These are phyloP conservation scores for Pyrrhia umbra DNA, from an alignment of 2,888 invertebrate genomes.

Conservation along the genomic window DNA sequence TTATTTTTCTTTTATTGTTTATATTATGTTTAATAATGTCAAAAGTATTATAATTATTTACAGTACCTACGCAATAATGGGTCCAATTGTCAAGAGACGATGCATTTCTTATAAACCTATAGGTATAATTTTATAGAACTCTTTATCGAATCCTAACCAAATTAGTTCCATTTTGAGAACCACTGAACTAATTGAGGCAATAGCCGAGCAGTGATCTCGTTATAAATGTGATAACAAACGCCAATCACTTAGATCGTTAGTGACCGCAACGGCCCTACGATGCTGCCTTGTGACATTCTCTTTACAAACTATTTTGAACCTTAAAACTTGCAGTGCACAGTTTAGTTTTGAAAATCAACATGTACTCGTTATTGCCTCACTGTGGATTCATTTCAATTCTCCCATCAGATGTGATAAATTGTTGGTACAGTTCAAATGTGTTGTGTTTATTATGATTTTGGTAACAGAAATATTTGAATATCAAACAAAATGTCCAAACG, in stretches of 20 bases:
- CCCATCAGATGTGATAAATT: slow-evolving; percentile 43
- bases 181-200: slow-evolving; percentile 49
- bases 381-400: slow-evolving; percentile 39
- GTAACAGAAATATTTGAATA: background rate
- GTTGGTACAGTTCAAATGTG: slow-evolving; percentile 21
- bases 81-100: too few species aligned
- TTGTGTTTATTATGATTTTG: slow-evolving; percentile 7
- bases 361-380: slow-evolving; percentile 26
- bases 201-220: slow-evolving; percentile 52
- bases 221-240: slow-evolving; percentile 64
- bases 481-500: background rate
- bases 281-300: slow-evolving; percentile 31
- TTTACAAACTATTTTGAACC: slow-evolving; percentile 9
- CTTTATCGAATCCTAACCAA: background rate
- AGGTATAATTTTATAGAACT: background rate
- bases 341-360: slow-evolving; percentile 9
- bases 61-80: too few species aligned
- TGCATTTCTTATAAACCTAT: too few species aligned
- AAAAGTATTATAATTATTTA: too few species aligned
- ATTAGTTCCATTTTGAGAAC: slow-evolving; percentile 22
- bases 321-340: background rate
- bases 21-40: background rate
- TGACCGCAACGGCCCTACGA: slow-evolving; percentile 43
- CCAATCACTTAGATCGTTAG: slow-evolving; percentile 68
- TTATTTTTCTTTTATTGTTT: background rate